Conservation (phyloP, 2,113 vertebrate species). For the Bubo blakistoni region DNA sequence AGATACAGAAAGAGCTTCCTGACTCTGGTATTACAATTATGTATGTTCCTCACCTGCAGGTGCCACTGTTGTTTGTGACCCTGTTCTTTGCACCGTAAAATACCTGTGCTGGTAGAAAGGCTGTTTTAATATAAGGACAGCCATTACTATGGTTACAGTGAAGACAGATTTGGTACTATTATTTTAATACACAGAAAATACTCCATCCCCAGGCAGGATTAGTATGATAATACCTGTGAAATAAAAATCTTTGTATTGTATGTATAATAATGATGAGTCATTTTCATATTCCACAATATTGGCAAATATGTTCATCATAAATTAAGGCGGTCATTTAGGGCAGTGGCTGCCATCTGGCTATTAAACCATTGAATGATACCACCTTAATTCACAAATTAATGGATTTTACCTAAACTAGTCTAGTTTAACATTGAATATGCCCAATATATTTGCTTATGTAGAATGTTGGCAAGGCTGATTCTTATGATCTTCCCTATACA, state of each 20-base stretch:
- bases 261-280: not conserved
- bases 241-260: not conserved
- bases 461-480: not conserved
- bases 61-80: not conserved
- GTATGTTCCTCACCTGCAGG: not conserved
- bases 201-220: not conserved
- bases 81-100: not conserved
- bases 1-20: not conserved
- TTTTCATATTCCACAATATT: not conserved
- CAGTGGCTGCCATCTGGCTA: not conserved
- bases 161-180: not conserved
- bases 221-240: not conserved
- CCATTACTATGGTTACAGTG: constrained; percentile 47
- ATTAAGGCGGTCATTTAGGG: not conserved
- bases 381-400: not conserved
- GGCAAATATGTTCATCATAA: not conserved
- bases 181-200: not conserved
- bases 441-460: not conserved
- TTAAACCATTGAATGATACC: not conserved
- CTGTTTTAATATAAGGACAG: not conserved
- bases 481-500: not conserved
- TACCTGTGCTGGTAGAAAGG: not conserved
- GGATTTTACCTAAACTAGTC: not conserved
- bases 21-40: not conserved
- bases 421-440: not conserved